Base-by-base conservation (phyloP, 2,797 vertebrate genomes). In the Syngnathus rostellatus region DNA sequence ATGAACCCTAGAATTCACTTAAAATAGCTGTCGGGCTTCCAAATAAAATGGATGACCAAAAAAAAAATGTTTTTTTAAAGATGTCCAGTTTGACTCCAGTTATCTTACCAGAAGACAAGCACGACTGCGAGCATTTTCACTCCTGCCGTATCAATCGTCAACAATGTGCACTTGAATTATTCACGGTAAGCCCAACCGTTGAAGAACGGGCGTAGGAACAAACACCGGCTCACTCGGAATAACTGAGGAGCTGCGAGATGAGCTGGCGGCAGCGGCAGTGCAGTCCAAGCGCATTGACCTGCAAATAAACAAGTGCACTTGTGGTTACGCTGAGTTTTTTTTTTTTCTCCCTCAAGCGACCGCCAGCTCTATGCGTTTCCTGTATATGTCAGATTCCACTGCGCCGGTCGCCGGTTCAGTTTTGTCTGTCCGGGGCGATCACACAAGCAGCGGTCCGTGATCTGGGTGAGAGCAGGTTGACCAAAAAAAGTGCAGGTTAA, bases 401-500 rank as follows among this genome's bases (percentile, higher is more conserved):
- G 43, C 62, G 21, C 6, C 43, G 41, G 39, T 23, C 40, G 19
- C 21, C 12, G 41, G 43, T 64, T 77, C 46, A 6, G 62, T 74
- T 59, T 70, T 43, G 23, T 38, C 60, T 43, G 50, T 71, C 45
- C 70, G 46, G 51, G 16, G 50, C 5, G 50, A 71, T 72, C 68
- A 69, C 68, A 40, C 45, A 72, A 58, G 64, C 55, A 62, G 69
- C 64, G 31, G 69, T 45, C 60, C 60, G 23, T 62, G 60, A 62
- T 62, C 43, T 10, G 60, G 59, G 10, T 17, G 1, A 39, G 48
- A 14, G 62, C 12, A 38, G 55, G 63, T 65, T 81, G 77, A 83
- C 81, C 79, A 57, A 25, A 54, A 25, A 54, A 55, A 55, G 19
- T 19, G 19, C 31, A 31, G 31, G 31, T n/a, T 3, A 74, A 74